phyloP scores from a whole-genome alignment of 2,113 vertebrate species.

The Microcebus ravelobensis region DNA sequence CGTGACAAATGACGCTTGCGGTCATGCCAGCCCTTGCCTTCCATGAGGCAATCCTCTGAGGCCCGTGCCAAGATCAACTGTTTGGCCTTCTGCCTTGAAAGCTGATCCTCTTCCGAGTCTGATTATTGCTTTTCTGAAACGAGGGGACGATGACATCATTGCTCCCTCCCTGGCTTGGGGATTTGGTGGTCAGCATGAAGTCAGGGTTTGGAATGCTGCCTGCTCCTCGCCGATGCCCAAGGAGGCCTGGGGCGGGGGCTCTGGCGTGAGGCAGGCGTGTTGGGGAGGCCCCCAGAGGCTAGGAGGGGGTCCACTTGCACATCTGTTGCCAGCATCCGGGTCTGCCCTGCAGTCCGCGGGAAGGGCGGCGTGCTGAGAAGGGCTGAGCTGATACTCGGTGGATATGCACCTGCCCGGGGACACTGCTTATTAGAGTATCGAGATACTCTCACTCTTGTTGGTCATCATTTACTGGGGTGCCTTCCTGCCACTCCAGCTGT shows the following conservation, averaged over 20 bases:
- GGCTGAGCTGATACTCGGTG: not conserved
- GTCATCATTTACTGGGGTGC: not conserved
- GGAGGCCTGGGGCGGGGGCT: slow-evolving; percentile 30
- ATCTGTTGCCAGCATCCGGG: not conserved
- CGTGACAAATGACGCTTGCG: not conserved
- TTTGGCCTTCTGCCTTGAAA: slow-evolving; percentile 74
- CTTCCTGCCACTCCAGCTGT: not conserved
- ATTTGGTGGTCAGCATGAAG: slow-evolving; percentile 74
- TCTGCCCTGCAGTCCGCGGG: not conserved
- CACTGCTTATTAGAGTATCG: not conserved
- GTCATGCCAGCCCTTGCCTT: slow-evolving; percentile 41
- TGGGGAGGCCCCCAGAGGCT: not conserved
- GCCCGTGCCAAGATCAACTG: slow-evolving; percentile 69
- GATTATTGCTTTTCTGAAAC: slow-evolving; percentile 72
- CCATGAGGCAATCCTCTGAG: slow-evolving; percentile 63
- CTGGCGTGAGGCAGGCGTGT: not conserved
- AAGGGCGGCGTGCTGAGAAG: not conserved
- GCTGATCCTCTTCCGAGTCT: slow-evolving; percentile 56
- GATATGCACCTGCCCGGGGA: not conserved
- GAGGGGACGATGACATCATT: slow-evolving; percentile 69
- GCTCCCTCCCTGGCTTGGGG: slow-evolving; percentile 54
- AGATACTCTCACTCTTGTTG: not conserved
- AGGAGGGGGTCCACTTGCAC: not conserved
- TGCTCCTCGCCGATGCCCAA: slow-evolving; percentile 41
- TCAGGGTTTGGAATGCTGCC: slow-evolving; percentile 66